Evolutionary conservation across 2,888 invertebrate species (phyloP).

Genomic region (Thelaira solivaga): DNA sequence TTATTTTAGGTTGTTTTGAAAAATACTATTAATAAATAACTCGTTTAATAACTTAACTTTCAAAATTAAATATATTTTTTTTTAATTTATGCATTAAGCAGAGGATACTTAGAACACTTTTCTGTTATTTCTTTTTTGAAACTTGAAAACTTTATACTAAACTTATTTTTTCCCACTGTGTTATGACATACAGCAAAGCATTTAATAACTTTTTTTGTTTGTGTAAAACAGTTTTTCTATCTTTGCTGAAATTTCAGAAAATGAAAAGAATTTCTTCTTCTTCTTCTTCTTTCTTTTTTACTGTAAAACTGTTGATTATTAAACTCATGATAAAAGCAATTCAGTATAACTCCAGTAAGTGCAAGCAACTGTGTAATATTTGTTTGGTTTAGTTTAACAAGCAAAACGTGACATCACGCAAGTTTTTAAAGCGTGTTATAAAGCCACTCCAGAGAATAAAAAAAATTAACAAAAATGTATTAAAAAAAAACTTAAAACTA

Average conservation of each 20-base stretch:
- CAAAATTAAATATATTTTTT: no score
- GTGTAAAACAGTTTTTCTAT: no score
- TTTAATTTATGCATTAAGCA: no score
- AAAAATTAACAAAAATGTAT: slow-evolving; percentile 18
- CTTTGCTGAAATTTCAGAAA: no score
- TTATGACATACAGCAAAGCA: slow-evolving; percentile 39
- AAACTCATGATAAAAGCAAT: not conserved
- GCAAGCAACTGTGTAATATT: slow-evolving; percentile 30
- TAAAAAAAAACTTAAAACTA: slow-evolving; percentile 12
- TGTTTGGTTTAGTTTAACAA: slow-evolving; percentile 59
- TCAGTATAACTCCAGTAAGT: not conserved
- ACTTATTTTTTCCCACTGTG: slow-evolving; percentile 8
- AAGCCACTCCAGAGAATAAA: slow-evolving; percentile 53
- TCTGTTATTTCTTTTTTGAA: no score
- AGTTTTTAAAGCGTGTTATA: slow-evolving; percentile 57
- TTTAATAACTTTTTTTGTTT: slow-evolving; percentile 54
- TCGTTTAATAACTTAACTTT: no score
- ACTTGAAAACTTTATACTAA: no score
- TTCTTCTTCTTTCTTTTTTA: slow-evolving; percentile 12
- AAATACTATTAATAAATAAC: no score
- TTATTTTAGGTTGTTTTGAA: no score
- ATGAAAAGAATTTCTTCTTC: not conserved
- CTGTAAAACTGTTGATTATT: slow-evolving; percentile 26
- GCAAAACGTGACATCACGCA: slow-evolving; percentile 62
- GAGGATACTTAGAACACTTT: no score